Conservation (phyloP, 35 echinoderm and acorn worm genomes). For the Amphiura filiformis region DNA sequence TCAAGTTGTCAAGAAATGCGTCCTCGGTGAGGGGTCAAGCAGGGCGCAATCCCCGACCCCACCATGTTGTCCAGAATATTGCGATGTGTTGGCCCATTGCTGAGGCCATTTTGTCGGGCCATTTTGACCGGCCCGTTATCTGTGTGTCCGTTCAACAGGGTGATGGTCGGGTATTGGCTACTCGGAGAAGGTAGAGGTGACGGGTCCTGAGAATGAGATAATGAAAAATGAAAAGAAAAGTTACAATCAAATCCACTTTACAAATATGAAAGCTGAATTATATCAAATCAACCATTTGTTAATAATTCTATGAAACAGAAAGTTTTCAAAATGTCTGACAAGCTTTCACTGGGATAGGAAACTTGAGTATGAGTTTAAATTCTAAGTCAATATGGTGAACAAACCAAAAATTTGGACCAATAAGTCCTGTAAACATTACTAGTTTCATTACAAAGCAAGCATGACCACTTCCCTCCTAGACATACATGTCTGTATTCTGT, state of each 20-base stretch:
- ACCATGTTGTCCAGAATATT: constrained; percentile 92
- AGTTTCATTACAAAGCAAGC: no score
- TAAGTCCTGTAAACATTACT: no score
- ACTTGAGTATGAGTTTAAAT: no score
- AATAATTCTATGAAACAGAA: no score
- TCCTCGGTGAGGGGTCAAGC: constrained; percentile 87
- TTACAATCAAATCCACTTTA: not conserved
- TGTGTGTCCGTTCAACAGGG: not conserved
- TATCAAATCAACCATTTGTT: no score
- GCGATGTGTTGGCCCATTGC: constrained; percentile 14
- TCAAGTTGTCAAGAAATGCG: constrained; percentile 82
- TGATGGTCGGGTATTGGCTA: not conserved
- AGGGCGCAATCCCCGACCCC: constrained; percentile 88
- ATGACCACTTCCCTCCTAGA: no score
- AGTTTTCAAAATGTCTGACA: no score
- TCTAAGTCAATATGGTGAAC: no score
- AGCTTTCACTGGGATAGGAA: no score
- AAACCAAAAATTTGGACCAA: no score
- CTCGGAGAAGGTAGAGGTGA: not conserved
- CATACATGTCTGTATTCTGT: no score
- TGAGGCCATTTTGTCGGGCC: constrained; percentile 42
- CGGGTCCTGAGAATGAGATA: not conserved
- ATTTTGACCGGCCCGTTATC: constrained; percentile 12
- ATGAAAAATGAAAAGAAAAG: not conserved
- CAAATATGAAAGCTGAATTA: not conserved